These are phyloP conservation scores for Bombylius discolor DNA, from an alignment of 2,888 invertebrate genomes.

Conservation along the genomic window DNA sequence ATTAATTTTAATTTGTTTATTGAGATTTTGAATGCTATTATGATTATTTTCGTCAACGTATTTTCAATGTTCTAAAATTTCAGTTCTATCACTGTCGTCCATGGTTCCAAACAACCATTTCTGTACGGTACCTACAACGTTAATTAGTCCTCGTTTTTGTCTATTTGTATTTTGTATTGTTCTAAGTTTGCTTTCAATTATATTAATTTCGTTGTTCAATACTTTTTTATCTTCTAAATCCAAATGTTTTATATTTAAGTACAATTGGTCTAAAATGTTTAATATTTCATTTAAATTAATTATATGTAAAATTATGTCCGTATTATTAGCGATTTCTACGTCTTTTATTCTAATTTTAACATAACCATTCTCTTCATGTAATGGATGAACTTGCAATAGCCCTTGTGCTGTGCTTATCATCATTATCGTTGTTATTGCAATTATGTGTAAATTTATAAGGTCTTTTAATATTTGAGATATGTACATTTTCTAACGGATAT, in stretches of 20 bases:
- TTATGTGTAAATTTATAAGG: constrained; percentile 4
- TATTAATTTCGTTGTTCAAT: not conserved
- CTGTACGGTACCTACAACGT: not conserved
- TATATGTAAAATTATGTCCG: not conserved
- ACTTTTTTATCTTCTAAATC: not conserved
- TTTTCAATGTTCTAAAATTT: not conserved
- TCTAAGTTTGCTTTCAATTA: not conserved
- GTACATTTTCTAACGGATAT: constrained; percentile 1
- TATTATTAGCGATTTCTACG: not conserved
- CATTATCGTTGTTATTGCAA: not conserved
- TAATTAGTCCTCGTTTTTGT: constrained; percentile 1
- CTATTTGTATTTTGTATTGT: not conserved
- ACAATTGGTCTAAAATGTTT: not conserved
- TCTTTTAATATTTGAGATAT: constrained; percentile 6
- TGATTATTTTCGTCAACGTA: too few species aligned
- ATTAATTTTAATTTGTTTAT: too few species aligned
- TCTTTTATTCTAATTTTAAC: not conserved
- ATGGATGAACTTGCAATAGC: not conserved
- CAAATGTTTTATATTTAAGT: not conserved
- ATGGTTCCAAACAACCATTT: not conserved
- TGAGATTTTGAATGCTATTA: too few species aligned
- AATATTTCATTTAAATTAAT: not conserved
- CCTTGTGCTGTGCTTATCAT: not conserved
- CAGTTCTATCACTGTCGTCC: not conserved
- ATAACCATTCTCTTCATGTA: not conserved